Base-by-base conservation (phyloP, 2,888 invertebrate species). In the Erynnis tages region DNA sequence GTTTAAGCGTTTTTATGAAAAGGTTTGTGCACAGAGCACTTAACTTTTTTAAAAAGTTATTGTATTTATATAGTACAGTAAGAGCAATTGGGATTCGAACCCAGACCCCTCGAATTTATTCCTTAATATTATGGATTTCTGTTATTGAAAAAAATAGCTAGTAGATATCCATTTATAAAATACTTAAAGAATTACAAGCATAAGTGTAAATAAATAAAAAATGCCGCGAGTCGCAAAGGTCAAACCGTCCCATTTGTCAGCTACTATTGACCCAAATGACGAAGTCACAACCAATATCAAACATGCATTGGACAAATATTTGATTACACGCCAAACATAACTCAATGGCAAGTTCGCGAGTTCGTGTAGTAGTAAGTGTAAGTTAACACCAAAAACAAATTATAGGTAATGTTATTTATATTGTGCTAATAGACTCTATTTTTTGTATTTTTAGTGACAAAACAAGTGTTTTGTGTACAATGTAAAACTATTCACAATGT, bases 291-390 rank as follows among this genome's bases (percentile, higher is more conserved):
- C 23, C 14, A 45, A 23, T 23, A 14, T 25, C 32, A 35, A 34
- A 49, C 19, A 49, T 13, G 21, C 13, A 43, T 27, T 19, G 7
- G 21, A 3, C 27, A 43, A 49, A 49, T 41, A 43, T 49, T 49
- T 43, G 41, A 11, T 17, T 25, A 49, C n/a, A 27, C 8, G 3
- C 35, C 23, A 46, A 16, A 37, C 35, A 35, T 37, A 23, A 23
- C 13, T 40, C 40, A 40, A 27, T 40, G 19, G 21, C 23, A 5
- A 10, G 21, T 11, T 19, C 8, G 16, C 32, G 13, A 4, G 17
- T 10, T 16, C 35, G 16, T 35, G 35, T 35, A 16, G 10, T 34
- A 14, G 34, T 8, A 16, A 35, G 35, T 35, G 35, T 17, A 17
- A 35, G 35, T 17, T 17, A 35, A 35, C 16, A 35, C 17, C n/a